Evolutionary conservation across 2,113 vertebrate genomes (phyloP), one percentile per base, ranked within the genome.

Genomic region (Apus apus): DNA sequence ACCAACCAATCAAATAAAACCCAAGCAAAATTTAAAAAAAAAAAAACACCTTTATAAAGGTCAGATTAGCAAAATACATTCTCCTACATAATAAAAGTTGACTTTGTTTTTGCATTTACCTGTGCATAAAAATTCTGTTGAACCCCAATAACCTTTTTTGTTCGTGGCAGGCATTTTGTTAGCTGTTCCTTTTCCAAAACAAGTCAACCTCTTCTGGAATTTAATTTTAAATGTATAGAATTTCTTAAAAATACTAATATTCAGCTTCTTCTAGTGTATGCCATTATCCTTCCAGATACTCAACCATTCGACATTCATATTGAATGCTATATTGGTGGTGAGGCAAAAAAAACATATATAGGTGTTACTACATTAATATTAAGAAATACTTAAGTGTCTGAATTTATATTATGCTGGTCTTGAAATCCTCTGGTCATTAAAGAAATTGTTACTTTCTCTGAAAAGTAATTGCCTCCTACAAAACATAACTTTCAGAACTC

Each of bases 81-180:
- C 77, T 87, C 7, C 51, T 8, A 34, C 3, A 25, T 26, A 75
- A 51, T 46, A 85, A 51, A 30, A 34, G 3, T 10, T 87, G 40
- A 36, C 6, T 76, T 74, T 74, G 30, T 18, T 46, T 81, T 92
- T 79, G 8, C 6, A 48, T 90, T 80, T 86, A 30, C 23, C 30
- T 61, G 13, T 77, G 21, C 8, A 40, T 6, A 87, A 67, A 68
- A 81, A 60, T 26, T 46, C 7, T 50, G 4, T 43, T 82, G 38
- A 3, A 66, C 5, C 4, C 57, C 56, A 67, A 84, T 73, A 38
- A 7, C 3, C 1, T 7, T 50, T 32, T 15, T 32, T n/a, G 3
- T 57, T 76, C 8, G 1, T 56, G 15, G 2, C 14, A 10, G 2
- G 1, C 1, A 1, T 36, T 87, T 74, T 81, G 6, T 32, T 46